Conservation (phyloP, 53 echinoderm and acorn worm species). For the Patiria pectinifera region DNA sequence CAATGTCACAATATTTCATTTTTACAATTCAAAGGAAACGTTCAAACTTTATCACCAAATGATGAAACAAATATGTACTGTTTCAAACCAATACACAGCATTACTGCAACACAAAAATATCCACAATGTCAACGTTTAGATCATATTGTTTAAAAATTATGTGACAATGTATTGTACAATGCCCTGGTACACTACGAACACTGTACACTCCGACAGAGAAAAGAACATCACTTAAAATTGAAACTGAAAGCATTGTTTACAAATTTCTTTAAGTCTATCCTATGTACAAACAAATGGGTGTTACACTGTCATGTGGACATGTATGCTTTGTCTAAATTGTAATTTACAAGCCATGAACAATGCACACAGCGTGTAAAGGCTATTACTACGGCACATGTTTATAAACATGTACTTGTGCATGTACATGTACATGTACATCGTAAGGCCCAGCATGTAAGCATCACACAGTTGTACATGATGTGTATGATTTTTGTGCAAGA, state of each 20-base stretch:
- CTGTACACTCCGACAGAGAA: not conserved
- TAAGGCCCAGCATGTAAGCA: too few species aligned
- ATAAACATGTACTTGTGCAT: not conserved
- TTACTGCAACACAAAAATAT: not conserved
- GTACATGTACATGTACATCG: constrained; percentile 12
- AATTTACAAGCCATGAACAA: not conserved
- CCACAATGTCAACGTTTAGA: too few species aligned
- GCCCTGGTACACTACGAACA: too few species aligned
- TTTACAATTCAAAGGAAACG: too few species aligned
- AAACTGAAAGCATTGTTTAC: constrained; percentile 10
- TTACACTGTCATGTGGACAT: not conserved
- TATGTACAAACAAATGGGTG: constrained; percentile 1
- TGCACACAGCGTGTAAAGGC: not conserved
- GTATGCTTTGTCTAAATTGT: constrained; percentile 8
- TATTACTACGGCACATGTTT: not conserved
- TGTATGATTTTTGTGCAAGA: too few species aligned
- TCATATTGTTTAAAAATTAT: not conserved
- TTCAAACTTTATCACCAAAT: too few species aligned
- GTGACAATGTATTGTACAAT: not conserved
- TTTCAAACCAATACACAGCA: not conserved
- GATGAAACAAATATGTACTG: not conserved
- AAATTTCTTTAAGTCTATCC: not conserved
- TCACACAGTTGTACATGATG: too few species aligned
- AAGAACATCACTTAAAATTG: not conserved
- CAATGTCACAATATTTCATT: too few species aligned